phyloP scores from a whole-genome alignment of 1,140 invertebrate species.

The Melipona quadrifasciata region DNA sequence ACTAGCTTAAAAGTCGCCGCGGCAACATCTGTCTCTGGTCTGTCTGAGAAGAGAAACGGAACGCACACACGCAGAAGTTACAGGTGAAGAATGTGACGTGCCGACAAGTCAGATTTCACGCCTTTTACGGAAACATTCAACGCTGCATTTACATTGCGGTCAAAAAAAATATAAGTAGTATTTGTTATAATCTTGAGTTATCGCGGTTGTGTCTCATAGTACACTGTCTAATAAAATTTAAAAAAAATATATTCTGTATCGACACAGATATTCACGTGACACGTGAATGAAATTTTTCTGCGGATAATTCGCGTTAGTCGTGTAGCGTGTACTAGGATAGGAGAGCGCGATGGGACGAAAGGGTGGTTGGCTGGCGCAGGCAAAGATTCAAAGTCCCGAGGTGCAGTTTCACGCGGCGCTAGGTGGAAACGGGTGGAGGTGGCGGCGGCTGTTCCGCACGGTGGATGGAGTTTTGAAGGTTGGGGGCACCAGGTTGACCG shows the following conservation, averaged over 20 bases:
- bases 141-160: too few relatives aligned
- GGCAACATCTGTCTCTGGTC: background rate
- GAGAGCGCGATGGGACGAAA: background rate
- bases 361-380: background rate
- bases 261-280: too few relatives aligned
- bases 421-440: constrained; percentile 33
- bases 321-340: background rate
- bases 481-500: constrained; percentile 78
- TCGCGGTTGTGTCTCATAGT: too few relatives aligned
- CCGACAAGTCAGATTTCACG: too few relatives aligned
- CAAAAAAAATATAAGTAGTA: too few relatives aligned
- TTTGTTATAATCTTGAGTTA: too few relatives aligned
- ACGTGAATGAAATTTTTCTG: background rate
- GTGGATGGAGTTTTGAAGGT: constrained; percentile 72
- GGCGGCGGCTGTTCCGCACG: constrained; percentile 8
- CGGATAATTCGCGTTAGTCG: background rate
- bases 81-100: too few relatives aligned
- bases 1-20: background rate
- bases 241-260: too few relatives aligned
- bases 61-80: too few relatives aligned
- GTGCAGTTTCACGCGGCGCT: background rate
- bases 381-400: constrained; percentile 37
- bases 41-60: too few relatives aligned
- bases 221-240: too few relatives aligned
- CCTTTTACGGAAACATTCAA: too few relatives aligned